phyloP scores from a whole-genome alignment of 2,888 invertebrate species.

The Caenorhabditis virilis region DNA sequence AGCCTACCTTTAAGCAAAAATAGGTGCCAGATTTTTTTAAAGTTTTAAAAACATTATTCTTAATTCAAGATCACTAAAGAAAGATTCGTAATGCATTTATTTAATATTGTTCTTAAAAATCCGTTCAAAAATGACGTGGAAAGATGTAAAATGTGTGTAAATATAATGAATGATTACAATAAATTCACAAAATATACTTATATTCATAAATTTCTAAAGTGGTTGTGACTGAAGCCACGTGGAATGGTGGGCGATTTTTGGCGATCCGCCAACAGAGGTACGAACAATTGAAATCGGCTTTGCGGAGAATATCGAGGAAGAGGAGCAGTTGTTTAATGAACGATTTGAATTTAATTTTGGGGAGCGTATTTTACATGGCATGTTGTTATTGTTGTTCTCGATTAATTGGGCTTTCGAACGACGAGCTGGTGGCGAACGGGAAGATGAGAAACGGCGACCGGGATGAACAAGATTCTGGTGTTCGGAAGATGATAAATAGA shows the following conservation, averaged over 20 bases:
- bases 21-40: too few species aligned
- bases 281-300: constrained; percentile 20
- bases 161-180: too few species aligned
- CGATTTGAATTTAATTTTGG: constrained; percentile 19
- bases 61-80: too few species aligned
- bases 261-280: constrained; percentile 6
- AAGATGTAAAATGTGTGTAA: too few species aligned
- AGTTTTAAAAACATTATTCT: too few species aligned
- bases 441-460: constrained; percentile 21
- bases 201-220: constrained; percentile 26
- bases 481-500: constrained; percentile 21
- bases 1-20: neutral
- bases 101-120: neutral
- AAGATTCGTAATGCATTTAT: too few species aligned
- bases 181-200: too few species aligned
- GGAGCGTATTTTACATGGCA: constrained; percentile 30
- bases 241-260: constrained; percentile 19
- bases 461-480: constrained; percentile 5
- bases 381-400: constrained; percentile 14
- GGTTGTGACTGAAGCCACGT: constrained; percentile 40
- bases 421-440: constrained; percentile 30
- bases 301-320: constrained; percentile 5
- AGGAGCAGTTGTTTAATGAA: too few species aligned
- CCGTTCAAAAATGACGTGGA: constrained; percentile 36
- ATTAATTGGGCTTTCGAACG: constrained; percentile 14